Base-by-base conservation (phyloP, 2,888 invertebrate genomes). In the Eubasilissa splendida region DNA sequence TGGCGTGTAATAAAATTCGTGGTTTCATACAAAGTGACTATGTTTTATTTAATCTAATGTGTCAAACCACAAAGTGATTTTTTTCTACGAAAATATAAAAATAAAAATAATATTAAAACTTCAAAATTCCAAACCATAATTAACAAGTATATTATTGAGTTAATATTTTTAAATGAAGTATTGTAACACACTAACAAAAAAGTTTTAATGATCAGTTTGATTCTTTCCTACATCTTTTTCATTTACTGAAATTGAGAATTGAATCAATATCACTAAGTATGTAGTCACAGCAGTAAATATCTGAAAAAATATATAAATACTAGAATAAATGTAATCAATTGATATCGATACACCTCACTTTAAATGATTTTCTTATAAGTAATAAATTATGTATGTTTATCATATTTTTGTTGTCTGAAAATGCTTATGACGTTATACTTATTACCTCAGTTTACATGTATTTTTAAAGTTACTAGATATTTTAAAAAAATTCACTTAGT, bases 221-320 rank as follows among this genome's bases (percentile, higher is more conserved):
- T 63, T 63, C 31, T 63, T 63, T 50, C 14, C 52, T n/a, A 42
- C 68, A 50, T 8, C 33, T 52, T 68, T 50, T 52, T 31, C 68
- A 50, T 50, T 50, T 63, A 63, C 63, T 52, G 68, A 68, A 31
- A 14, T 42, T 9, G 80, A 76, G 63, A 80, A 80, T 59, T 80
- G 80, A 50, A 80, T 76, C 56, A 80, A 42, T 22, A 80, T 77
- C 7, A 80, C 77, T 31, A 80, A 54, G 56, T 76, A 80, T 5
- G 80, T 80, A 10, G 77, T 73, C 52, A 80, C 80, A 33, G 80
- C 76, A 10, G 77, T 31, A 53, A 77, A 53, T 53, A 80, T 60
- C 80, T 80, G 70, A 63, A 80, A 80, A 68, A 50, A 68, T n/a
- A 31, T 12, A 8, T 66, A 11, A 66, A 66, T 50, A 11, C 31